phyloP scores from a whole-genome alignment of 2,797 vertebrate species.

The Amphiprion clarkii region DNA sequence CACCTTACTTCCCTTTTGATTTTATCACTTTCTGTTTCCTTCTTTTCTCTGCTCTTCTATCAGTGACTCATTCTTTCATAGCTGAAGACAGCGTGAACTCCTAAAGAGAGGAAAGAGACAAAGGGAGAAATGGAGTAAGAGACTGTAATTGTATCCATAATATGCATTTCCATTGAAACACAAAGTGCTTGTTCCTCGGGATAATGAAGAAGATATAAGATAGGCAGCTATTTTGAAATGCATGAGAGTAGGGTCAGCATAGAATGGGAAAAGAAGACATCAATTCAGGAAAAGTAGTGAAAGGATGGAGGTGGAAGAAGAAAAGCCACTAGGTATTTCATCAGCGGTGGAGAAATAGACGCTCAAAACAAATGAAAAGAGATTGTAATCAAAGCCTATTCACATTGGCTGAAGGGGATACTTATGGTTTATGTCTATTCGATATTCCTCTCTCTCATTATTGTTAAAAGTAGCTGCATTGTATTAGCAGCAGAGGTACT shows the following conservation, averaged over 20 bases:
- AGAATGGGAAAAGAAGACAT: constrained; percentile 42
- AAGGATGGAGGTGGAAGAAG: constrained; percentile 51
- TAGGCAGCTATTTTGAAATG: constrained; percentile 64
- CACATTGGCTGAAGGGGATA: constrained; percentile 45
- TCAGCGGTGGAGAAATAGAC: constrained; percentile 37
- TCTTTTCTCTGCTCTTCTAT: constrained; percentile 58
- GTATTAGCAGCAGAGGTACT: constrained; percentile 2
- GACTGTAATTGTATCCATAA: constrained; percentile 63
- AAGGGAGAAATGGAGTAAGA: constrained; percentile 56
- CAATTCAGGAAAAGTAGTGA: constrained; percentile 55
- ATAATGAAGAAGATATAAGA: constrained; percentile 67
- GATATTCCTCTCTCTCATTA: constrained; percentile 34
- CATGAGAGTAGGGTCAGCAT: constrained; percentile 58
- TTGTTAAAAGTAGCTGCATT: constrained; percentile 33
- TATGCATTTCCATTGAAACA: constrained; percentile 61
- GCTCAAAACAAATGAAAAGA: constrained; percentile 60
- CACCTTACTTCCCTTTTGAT: constrained; percentile 36
- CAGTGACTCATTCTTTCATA: constrained; percentile 70
- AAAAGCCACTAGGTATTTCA: constrained; percentile 36
- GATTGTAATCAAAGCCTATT: constrained; percentile 72
- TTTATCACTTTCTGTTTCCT: constrained; percentile 49
- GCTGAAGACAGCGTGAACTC: constrained; percentile 61
- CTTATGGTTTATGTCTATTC: constrained; percentile 51
- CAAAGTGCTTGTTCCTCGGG: constrained; percentile 33
- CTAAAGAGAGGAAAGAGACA: constrained; percentile 71